These are phyloP conservation scores for Sylvia borin DNA, from an alignment of 2,797 vertebrate species.

Conservation along the genomic window DNA sequence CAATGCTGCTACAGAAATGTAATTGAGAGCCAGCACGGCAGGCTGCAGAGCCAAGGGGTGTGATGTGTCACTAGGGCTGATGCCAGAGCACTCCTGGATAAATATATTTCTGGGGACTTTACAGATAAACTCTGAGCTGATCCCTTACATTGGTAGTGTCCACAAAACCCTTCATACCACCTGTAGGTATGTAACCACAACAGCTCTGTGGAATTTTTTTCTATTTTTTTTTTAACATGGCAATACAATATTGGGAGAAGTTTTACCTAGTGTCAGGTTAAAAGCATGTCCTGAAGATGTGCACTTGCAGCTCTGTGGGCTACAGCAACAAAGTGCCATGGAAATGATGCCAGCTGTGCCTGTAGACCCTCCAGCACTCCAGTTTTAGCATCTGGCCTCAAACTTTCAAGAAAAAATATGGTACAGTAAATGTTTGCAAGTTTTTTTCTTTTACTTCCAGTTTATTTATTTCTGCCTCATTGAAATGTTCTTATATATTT, in stretches of 20 bases:
- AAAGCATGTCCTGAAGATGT: background rate
- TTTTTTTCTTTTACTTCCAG: background rate
- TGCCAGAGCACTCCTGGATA: background rate
- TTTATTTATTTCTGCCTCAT: background rate
- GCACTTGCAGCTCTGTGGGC: background rate
- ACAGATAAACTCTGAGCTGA: background rate
- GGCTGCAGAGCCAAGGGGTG: background rate
- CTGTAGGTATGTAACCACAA: background rate
- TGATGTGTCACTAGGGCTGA: background rate
- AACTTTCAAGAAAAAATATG: background rate
- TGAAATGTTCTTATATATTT: background rate
- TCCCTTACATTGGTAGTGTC: background rate
- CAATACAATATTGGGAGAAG: background rate
- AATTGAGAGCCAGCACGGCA: background rate
- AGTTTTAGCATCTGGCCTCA: background rate
- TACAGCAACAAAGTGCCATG: accelerated
- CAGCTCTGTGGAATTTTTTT: background rate
- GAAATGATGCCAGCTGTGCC: accelerated
- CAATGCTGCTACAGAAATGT: background rate
- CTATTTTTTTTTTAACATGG: too few species aligned
- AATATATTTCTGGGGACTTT: background rate
- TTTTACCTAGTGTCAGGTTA: background rate
- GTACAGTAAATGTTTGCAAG: background rate
- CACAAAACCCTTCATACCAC: background rate
- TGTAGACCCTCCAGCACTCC: background rate